phyloP scores from a whole-genome alignment of 1,140 invertebrate genomes.

The Danaus plexippus region DNA sequence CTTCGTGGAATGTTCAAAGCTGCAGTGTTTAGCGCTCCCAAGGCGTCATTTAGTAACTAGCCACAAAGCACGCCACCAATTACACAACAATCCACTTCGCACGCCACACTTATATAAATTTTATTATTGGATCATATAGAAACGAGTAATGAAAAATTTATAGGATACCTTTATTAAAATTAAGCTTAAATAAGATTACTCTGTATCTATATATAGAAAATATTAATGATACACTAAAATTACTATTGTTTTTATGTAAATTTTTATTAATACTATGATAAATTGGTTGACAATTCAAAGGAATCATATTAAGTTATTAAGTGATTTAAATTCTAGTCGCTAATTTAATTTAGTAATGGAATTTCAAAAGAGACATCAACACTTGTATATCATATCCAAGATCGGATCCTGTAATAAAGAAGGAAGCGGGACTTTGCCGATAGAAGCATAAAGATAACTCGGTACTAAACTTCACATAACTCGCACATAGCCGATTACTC shows the following conservation, averaged over 20 bases:
- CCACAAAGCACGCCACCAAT: slow-evolving; percentile 23
- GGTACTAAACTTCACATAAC: slow-evolving; percentile 33
- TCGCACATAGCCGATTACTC: slow-evolving; percentile 34
- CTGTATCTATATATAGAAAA: too few species aligned
- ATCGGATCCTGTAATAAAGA: slow-evolving; percentile 28
- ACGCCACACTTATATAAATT: slow-evolving; percentile 18
- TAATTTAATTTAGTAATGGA: not conserved
- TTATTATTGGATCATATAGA: slow-evolving; percentile 5
- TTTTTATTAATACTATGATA: too few species aligned
- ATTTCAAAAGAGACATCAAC: slow-evolving; percentile 5
- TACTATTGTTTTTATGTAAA: too few species aligned
- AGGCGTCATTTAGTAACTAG: slow-evolving; percentile 25
- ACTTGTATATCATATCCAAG: slow-evolving; percentile 16
- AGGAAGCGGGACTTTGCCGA: slow-evolving; percentile 33
- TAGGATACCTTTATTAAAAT: too few species aligned
- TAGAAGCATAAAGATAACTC: slow-evolving; percentile 33
- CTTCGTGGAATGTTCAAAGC: slow-evolving; percentile 26
- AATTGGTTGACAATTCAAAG: too few species aligned
- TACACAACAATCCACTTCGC: slow-evolving; percentile 22
- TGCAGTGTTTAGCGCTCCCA: slow-evolving; percentile 22
- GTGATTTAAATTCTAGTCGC: too few species aligned
- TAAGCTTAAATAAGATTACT: too few species aligned
- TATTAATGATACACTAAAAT: too few species aligned
- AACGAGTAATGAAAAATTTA: too few species aligned
- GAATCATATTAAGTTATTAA: too few species aligned